These are phyloP conservation scores for Nowickia ferox DNA, from an alignment of 2,888 invertebrate species.

Conservation along the genomic window DNA sequence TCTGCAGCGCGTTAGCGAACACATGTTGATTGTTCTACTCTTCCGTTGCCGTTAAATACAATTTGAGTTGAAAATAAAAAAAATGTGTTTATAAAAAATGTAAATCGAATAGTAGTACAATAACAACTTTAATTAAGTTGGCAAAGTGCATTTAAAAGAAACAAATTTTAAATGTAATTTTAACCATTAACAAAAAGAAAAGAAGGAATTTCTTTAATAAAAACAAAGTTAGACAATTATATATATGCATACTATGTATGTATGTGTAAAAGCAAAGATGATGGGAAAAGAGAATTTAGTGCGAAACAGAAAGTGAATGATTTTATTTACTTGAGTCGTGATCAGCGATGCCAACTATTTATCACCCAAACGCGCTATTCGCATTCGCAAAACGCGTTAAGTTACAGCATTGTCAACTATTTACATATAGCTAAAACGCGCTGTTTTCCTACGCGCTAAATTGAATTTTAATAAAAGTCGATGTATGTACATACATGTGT, in stretches of 20 bases:
- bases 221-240: constrained; percentile 12
- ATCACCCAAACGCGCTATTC: no score
- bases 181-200: constrained; percentile 17
- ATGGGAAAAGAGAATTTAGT: constrained; percentile 17
- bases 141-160: constrained; percentile 57
- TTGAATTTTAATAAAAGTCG: no score
- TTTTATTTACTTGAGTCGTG: constrained; percentile 58
- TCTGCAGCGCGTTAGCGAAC: constrained; percentile 52
- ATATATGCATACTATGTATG: neutral
- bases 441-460: no score
- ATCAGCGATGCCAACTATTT: no score
- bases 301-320: constrained; percentile 68
- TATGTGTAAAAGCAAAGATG: constrained; percentile 23
- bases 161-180: constrained; percentile 23
- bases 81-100: constrained; percentile 13
- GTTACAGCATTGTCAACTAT: no score
- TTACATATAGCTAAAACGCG: no score
- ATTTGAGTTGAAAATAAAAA: constrained; percentile 9
- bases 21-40: constrained; percentile 23
- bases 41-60: constrained; percentile 6
- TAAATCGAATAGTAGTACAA: constrained; percentile 38
- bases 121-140: constrained; percentile 35
- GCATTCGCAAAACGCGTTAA: no score
- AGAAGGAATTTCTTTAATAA: neutral
- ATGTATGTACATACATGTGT: no score